These are phyloP conservation scores for Coenonympha arcania DNA, from an alignment of 2,888 invertebrate genomes.

Conservation along the genomic window DNA sequence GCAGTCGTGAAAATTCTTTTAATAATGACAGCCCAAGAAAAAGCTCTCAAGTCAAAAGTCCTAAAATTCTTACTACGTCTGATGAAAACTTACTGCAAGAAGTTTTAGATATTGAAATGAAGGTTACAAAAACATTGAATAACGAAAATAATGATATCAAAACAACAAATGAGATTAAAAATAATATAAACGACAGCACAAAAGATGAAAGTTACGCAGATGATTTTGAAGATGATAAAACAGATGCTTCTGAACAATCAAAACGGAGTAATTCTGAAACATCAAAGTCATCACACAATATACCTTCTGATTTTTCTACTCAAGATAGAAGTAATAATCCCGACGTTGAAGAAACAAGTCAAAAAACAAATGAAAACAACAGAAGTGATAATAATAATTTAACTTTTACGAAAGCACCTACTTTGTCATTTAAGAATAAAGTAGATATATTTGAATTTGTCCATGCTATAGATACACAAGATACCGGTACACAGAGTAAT, in stretches of 20 bases:
- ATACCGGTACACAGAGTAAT: slow-evolving; percentile 61
- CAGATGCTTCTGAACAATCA: slow-evolving; percentile 36
- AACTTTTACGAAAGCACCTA: slow-evolving; percentile 46
- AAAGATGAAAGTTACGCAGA: slow-evolving; percentile 57
- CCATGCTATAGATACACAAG: slow-evolving; percentile 59
- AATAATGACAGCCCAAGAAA: slow-evolving; percentile 40
- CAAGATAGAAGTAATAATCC: slow-evolving; percentile 3
- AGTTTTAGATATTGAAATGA: slow-evolving; percentile 58
- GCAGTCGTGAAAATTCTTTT: slow-evolving; percentile 56
- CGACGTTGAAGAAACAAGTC: background rate
- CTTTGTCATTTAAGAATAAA: slow-evolving; percentile 56
- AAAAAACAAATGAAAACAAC: slow-evolving; percentile 15
- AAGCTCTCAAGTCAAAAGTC: slow-evolving; percentile 32
- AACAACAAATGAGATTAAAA: slow-evolving; percentile 26
- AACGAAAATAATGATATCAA: slow-evolving; percentile 35
- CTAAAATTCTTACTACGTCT: slow-evolving; percentile 53
- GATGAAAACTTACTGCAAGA: slow-evolving; percentile 66
- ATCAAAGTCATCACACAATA: slow-evolving; percentile 4
- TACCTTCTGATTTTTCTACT: slow-evolving; percentile 8
- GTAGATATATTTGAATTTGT: slow-evolving; percentile 65
- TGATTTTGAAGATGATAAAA: slow-evolving; percentile 67
- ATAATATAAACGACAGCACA: slow-evolving; percentile 32
- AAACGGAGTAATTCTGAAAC: slow-evolving; percentile 25
- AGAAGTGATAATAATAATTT: slow-evolving; percentile 36
- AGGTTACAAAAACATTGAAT: slow-evolving; percentile 49